Evolutionary conservation across 2,888 invertebrate genomes (phyloP).

Genomic region (Lasioglossum pauxillum): DNA sequence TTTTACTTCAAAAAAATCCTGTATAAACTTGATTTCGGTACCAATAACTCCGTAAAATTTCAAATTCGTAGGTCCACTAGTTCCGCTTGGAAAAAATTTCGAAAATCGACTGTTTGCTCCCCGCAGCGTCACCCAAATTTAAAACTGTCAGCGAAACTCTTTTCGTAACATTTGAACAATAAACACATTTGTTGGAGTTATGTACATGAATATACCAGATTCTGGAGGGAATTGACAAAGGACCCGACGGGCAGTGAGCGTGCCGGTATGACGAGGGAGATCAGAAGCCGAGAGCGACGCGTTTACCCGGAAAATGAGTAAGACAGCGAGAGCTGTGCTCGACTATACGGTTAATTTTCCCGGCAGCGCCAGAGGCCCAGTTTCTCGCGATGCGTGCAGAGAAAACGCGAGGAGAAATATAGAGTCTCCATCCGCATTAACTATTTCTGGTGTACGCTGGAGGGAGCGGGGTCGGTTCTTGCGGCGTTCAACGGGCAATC

Average conservation of each 20-base stretch:
- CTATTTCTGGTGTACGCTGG: slow-evolving; percentile 41
- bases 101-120: background rate
- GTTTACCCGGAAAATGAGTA: background rate
- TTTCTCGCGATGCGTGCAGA: slow-evolving; percentile 2
- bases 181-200: background rate
- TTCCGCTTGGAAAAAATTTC: background rate
- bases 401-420: slow-evolving; percentile 41
- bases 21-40: background rate
- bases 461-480: slow-evolving; percentile 31
- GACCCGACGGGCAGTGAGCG: background rate
- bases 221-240: background rate
- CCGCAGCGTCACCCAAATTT: background rate
- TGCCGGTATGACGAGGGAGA: background rate
- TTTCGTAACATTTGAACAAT: background rate
- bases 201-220: background rate
- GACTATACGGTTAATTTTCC: slow-evolving; percentile 1
- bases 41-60: background rate
- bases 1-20: background rate
- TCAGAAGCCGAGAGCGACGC: background rate
- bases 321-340: background rate
- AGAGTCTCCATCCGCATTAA: slow-evolving; percentile 32
- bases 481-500: slow-evolving; percentile 25
- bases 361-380: slow-evolving; percentile 1
- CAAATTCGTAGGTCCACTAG: background rate
- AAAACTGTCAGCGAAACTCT: background rate